Evolutionary conservation across 1,140 invertebrate genomes (phyloP), one percentile per base, ranked within the genome.

Genomic region (Drosophila orena): DNA sequence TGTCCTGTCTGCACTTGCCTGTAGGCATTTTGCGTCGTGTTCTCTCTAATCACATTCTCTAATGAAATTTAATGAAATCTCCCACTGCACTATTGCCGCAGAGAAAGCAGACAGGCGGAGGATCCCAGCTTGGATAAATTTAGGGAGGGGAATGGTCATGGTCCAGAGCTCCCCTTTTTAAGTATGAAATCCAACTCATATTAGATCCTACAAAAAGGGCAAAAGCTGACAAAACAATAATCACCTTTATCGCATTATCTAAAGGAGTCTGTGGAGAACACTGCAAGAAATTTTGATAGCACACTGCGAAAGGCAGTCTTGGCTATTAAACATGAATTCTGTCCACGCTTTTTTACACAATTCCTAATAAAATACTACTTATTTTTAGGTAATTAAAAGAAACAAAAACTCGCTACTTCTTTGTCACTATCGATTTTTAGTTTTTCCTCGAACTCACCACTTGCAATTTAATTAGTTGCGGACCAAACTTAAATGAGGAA

Each of bases 41-140:
- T 77, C 56, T 59, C 56, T 58, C 65, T 72, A 73, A 81, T 86
- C 79, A 85, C 59, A 46, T 81, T 70, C 44, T 55, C 60, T 66
- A 86, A 81, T 81, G 68, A 81, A 74, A 77, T 81, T 74, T 53
- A 78, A 77, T 81, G 52, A 75, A 88, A 78, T 70, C 60, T 37
- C 53, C 20, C 27, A 68, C 57, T 71, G 78, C 57, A 71, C 55
- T 78, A 62, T 46, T 46, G 74, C 69, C 44, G 35, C 38, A 65
- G 44, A 53, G 54, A 52, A 38, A 17, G 38, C 14, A 14, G 17
- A 11, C 12, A 38, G 27, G 27, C 30, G 7, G 30, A 30, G 30
- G 8, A 30, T 30, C 30, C 8, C 3, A 3, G 30, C 30, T 30
- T 10, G 30, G 8, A 30, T 8, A 30, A 30, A 30, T 30, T 6